Conservation (phyloP, 2,797 vertebrate genomes). For the Rhinoraja longicauda region DNA sequence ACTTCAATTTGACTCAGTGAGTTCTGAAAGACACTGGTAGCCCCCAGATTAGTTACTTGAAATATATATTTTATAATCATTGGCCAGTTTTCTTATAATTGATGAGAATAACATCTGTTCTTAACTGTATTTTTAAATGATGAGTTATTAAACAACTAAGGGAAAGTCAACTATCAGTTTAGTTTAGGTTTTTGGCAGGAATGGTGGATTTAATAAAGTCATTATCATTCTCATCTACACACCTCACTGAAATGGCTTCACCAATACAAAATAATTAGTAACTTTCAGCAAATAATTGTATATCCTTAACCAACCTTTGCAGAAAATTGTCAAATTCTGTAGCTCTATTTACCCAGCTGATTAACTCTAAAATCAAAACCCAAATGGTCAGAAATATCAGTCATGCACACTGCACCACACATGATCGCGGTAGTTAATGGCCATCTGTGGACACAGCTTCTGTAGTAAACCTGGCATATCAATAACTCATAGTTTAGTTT, state of each 20-base stretch:
- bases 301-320: not conserved
- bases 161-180: not conserved
- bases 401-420: not conserved
- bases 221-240: not conserved
- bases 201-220: not conserved
- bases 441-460: too few species aligned
- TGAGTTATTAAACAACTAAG: not conserved
- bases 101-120: not conserved
- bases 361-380: not conserved
- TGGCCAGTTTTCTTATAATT: too few species aligned
- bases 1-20: constrained; percentile 27
- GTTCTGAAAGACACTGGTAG: not conserved
- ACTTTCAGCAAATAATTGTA: not conserved
- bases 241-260: not conserved
- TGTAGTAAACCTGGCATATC: too few species aligned
- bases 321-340: not conserved
- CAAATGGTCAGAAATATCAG: not conserved
- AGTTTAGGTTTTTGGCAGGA: not conserved
- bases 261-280: not conserved
- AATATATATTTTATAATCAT: not conserved
- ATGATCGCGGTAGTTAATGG: too few species aligned
- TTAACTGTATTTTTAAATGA: not conserved
- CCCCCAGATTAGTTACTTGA: not conserved
- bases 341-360: not conserved
- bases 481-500: too few species aligned